phyloP scores from a whole-genome alignment of 2,888 invertebrate genomes.

The Amblyjoppa fuscipennis region DNA sequence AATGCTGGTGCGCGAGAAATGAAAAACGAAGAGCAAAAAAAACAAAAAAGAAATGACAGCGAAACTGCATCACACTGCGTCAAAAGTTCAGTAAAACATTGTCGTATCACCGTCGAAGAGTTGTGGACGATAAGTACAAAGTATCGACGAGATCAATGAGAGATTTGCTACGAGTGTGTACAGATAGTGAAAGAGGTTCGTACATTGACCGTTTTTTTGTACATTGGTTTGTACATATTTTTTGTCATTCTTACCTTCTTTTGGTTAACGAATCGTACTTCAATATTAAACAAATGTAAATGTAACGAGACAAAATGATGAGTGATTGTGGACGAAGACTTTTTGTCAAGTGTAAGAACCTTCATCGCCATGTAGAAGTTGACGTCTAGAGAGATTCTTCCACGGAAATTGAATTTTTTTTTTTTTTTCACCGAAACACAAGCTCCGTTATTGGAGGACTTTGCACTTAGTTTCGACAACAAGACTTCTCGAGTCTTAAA shows the following conservation, averaged over 20 bases:
- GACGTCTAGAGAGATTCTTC: not conserved
- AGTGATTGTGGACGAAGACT: not conserved
- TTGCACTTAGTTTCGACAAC: slow-evolving; percentile 11
- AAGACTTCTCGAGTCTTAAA: not conserved
- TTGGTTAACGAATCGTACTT: not conserved
- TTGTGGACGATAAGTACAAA: not conserved
- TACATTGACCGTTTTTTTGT: not conserved
- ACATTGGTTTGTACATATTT: too few relatives aligned
- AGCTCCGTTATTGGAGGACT: not conserved
- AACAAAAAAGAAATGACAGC: not conserved
- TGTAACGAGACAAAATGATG: not conserved
- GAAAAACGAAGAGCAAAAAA: not conserved
- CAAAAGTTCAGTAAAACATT: not conserved
- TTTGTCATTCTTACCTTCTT: too few relatives aligned
- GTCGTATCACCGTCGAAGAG: not conserved
- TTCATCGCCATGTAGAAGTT: not conserved
- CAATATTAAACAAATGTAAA: not conserved
- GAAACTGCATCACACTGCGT: not conserved
- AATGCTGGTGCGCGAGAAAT: not conserved
- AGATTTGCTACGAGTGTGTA: not conserved
- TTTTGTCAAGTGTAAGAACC: not conserved
- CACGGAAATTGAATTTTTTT: not conserved
- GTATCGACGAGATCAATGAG: not conserved
- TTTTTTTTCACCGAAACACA: not conserved
- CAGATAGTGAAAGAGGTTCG: too few relatives aligned